A percentile compares a stretch with the other conserved stretches of the same genome.
These are phyloP conservation scores for Malurus elegans DNA, from an alignment of 2,113 vertebrate genomes.

Conservation along the genomic window DNA sequence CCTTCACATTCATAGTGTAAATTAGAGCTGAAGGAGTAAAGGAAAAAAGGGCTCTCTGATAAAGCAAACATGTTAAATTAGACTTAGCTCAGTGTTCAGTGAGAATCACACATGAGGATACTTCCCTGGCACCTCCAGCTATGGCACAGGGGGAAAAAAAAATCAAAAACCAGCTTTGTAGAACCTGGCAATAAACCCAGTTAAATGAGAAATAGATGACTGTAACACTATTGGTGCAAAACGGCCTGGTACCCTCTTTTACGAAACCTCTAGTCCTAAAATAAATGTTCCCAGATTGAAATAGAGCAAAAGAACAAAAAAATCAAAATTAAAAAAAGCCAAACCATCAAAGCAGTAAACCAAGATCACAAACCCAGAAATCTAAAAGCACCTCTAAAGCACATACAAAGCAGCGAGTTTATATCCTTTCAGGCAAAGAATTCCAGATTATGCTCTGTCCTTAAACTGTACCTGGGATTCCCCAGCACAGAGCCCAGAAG, in stretches of 20 bases:
- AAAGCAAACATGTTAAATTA: conserved; percentile 43
- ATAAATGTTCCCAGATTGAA: neutral
- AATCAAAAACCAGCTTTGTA: neutral
- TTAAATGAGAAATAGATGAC: neutral
- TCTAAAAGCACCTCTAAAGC: neutral
- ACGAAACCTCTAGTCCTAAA: neutral
- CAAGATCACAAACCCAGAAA: neutral
- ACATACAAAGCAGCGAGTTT: neutral
- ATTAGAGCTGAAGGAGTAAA: neutral
- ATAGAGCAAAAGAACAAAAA: neutral
- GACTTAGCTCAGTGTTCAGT: neutral
- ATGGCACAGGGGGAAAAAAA: neutral
- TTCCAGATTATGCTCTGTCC: neutral
- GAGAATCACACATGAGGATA: neutral
- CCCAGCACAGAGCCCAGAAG: neutral
- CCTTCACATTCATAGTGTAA: neutral
- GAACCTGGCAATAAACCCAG: neutral
- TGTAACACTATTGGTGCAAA: neutral
- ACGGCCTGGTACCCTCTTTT: neutral
- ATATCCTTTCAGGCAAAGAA: neutral
- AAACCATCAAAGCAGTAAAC: neutral
- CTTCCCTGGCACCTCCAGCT: neutral
- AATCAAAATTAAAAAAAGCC: neutral
- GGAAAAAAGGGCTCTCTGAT: neutral
- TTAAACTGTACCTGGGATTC: neutral